Evolutionary conservation across 2,113 vertebrate species (phyloP).

Genomic region (Nyctibius bracteatus): DNA sequence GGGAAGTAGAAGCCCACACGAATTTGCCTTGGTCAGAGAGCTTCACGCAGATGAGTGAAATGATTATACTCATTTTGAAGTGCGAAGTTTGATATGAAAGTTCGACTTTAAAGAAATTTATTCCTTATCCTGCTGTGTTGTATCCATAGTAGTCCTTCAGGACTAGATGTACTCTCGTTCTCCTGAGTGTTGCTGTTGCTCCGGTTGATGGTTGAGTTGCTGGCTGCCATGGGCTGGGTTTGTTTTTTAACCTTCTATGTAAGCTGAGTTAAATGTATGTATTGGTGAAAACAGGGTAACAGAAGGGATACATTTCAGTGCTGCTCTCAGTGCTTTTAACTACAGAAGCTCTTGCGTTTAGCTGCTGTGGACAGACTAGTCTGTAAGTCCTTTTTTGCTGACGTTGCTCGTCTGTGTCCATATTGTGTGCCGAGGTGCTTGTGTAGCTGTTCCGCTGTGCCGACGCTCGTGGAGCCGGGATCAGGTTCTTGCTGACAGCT

Average conservation of each 20-base stretch:
- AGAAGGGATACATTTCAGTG: background rate
- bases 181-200: background rate
- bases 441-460: background rate
- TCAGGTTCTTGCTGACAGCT: background rate
- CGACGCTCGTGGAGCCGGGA: background rate
- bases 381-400: background rate
- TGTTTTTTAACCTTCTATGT: background rate
- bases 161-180: background rate
- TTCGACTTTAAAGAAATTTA: background rate
- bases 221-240: background rate
- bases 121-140: background rate
- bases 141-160: background rate
- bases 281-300: background rate
- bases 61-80: background rate
- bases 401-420: rapidly evolving
- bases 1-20: background rate
- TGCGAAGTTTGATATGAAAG: background rate
- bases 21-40: background rate
- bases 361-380: background rate
- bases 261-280: background rate
- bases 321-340: background rate
- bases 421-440: background rate
- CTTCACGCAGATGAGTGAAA: background rate
- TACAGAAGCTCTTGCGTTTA: background rate
- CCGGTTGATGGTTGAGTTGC: background rate